These are phyloP conservation scores for Agelaius phoeniceus DNA, from an alignment of 2,113 vertebrate genomes.

Conservation along the genomic window DNA sequence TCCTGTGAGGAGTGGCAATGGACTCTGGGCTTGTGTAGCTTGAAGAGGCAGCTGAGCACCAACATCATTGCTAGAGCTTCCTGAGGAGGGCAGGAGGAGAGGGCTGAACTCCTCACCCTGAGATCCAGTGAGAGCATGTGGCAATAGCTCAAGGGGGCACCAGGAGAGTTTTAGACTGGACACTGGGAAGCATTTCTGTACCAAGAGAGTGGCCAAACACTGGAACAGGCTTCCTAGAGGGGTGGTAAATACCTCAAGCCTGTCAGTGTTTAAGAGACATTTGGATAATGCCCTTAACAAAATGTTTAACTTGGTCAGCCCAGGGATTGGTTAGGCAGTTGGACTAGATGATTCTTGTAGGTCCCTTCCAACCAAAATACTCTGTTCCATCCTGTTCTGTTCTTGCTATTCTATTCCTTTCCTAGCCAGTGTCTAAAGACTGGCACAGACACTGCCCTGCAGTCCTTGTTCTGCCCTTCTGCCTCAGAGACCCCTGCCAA, in stretches of 20 bases:
- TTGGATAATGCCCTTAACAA: not conserved
- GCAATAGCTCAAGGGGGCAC: not conserved
- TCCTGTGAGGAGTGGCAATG: fast-evolving
- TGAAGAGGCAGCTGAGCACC: not conserved
- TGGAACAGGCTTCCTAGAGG: not conserved
- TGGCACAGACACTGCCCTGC: not conserved
- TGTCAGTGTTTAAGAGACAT: not conserved
- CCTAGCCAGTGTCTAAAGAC: not conserved
- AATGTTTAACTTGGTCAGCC: not conserved
- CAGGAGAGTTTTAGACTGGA: not conserved
- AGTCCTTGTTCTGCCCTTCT: not conserved
- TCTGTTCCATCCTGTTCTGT: not conserved
- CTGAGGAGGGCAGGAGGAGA: not conserved
- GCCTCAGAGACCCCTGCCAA: not conserved
- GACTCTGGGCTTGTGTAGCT: not conserved
- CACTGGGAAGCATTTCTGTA: not conserved
- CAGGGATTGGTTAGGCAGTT: not conserved
- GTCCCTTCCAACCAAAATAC: not conserved
- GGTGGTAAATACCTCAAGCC: not conserved
- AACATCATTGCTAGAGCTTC: not conserved
- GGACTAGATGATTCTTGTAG: not conserved
- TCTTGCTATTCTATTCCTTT: not conserved
- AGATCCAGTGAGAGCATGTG: not conserved
- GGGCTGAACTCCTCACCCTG: not conserved
- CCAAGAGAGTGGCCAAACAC: not conserved